Conservation (phyloP, 2,888 invertebrate genomes). For the Liopterus haemorrhoidalis region DNA sequence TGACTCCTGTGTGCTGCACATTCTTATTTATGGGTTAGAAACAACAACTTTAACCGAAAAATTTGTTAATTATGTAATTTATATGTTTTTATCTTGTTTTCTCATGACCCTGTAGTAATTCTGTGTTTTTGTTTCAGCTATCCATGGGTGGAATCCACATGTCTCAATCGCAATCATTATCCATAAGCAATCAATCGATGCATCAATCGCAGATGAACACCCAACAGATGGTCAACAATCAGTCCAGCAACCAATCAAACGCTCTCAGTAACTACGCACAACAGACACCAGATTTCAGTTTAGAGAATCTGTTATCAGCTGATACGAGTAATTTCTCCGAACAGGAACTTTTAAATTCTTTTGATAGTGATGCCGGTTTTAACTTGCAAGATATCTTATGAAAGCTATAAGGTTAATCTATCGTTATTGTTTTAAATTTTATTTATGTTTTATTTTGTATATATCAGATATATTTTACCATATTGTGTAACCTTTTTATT, state of each 20-base stretch:
- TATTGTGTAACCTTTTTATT: conserved; percentile 9
- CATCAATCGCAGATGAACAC: conserved; percentile 31
- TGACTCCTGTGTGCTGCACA: no score
- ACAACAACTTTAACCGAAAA: conserved; percentile 4
- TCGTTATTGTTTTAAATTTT: conserved; percentile 18
- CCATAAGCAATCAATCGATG: conserved; percentile 44
- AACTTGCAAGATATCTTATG: conserved; percentile 46
- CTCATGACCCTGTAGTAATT: no score
- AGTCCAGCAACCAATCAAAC: conserved; percentile 35
- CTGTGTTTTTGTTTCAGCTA: conserved; percentile 44
- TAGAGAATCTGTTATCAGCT: conserved; percentile 72
- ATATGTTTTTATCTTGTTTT: no score
- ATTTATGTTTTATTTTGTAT: conserved; percentile 17
- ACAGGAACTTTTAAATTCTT: conserved; percentile 75
- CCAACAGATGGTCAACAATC: conserved; percentile 40
- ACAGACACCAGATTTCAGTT: conserved; percentile 62
- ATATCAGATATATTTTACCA: conserved; percentile 17
- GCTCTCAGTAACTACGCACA: conserved; percentile 50
- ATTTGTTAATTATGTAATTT: conserved; percentile 1
- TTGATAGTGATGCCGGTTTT: conserved; percentile 67
- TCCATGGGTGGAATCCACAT: conserved; percentile 61
- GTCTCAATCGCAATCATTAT: conserved; percentile 62
- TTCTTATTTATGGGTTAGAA: no score
- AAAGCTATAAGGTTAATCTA: conserved; percentile 10
- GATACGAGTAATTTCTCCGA: conserved; percentile 73